phyloP scores from a whole-genome alignment of 2,888 invertebrate genomes.

The Metopia argyrocephala region DNA sequence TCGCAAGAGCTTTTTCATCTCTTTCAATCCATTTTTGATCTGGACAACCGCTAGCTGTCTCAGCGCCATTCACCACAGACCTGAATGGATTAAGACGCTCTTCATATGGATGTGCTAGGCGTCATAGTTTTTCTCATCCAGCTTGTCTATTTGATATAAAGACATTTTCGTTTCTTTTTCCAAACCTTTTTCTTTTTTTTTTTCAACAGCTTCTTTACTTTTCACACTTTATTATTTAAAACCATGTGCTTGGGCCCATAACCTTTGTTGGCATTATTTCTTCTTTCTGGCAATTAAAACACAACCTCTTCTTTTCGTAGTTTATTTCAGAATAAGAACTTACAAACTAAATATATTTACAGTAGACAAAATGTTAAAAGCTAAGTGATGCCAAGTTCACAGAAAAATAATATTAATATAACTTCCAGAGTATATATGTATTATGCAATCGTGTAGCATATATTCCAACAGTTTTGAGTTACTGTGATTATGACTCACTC shows the following conservation, averaged over 20 bases:
- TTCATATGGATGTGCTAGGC: conserved; percentile 20
- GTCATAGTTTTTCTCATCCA: conserved; percentile 35
- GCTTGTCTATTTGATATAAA: conserved; percentile 36
- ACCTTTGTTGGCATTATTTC: neutral
- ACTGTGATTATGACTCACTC: too few relatives aligned
- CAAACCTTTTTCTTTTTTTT: neutral
- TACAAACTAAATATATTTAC: too few relatives aligned
- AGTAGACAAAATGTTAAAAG: too few relatives aligned
- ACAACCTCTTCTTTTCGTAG: too few relatives aligned
- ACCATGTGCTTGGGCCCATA: neutral
- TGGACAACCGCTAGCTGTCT: neutral
- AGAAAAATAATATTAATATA: too few relatives aligned
- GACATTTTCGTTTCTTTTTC: neutral
- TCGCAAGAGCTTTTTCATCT: conserved; percentile 44
- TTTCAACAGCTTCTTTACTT: neutral
- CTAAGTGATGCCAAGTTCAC: too few relatives aligned
- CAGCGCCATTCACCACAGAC: conserved; percentile 10
- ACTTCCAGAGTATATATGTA: too few relatives aligned
- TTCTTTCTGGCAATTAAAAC: too few relatives aligned
- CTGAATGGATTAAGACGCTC: conserved; percentile 25
- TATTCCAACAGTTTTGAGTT: too few relatives aligned
- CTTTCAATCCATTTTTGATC: conserved; percentile 1
- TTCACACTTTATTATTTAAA: neutral
- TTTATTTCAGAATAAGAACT: too few relatives aligned
- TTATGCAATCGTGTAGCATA: too few relatives aligned